Base-by-base conservation (phyloP, 2,888 invertebrate species). In the Trichacis sp. region DNA sequence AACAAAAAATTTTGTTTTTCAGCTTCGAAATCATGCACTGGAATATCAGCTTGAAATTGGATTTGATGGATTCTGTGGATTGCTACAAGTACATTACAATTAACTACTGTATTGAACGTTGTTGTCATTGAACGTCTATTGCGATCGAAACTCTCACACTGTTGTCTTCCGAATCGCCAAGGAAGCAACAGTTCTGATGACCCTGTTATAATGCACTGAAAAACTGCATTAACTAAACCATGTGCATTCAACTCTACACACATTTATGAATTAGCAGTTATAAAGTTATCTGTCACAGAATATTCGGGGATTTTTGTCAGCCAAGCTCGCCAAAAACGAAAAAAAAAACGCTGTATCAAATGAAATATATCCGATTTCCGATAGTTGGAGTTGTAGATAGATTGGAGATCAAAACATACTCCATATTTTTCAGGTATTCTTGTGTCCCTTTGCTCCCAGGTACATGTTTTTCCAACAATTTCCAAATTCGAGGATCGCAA, bases 321-420 rank as follows among this genome's bases (percentile, higher is more conserved):
- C 74, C 71, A 75, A 2, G 65, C 48, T 46, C 71, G 40, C 72
- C 72, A 73, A 18, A 58, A 56, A 52, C 64, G 45, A 11, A 24
- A 24, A 24, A 24, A 24, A 24, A 24, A 24, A 24, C 24, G 24
- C 24, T 24, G 24, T 24, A 24, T 8, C 24, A 24, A 24, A 24
- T 24, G 24, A 24, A 24, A 24, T 24, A 24, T 5, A 24, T 24
- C 8, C 3, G 3, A 8, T 24, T 24, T 24, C 24, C 8, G 24
- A 24, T 24, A 5, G 24, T 5, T 5, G 8, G 24, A 24, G 24
- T 5, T 24, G 24, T 24, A 5, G 24, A 24, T 5, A 24, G 24
- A 24, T 5, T 5, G 8, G 24, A 24, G 24, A 24, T 24, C 8
- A 24, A 8, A 8, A 24, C 8, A 24, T 24, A 24, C 4, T 24